Evolutionary conservation across 2,113 vertebrate species (phyloP).

Genomic region (Otolemur garnettii): DNA sequence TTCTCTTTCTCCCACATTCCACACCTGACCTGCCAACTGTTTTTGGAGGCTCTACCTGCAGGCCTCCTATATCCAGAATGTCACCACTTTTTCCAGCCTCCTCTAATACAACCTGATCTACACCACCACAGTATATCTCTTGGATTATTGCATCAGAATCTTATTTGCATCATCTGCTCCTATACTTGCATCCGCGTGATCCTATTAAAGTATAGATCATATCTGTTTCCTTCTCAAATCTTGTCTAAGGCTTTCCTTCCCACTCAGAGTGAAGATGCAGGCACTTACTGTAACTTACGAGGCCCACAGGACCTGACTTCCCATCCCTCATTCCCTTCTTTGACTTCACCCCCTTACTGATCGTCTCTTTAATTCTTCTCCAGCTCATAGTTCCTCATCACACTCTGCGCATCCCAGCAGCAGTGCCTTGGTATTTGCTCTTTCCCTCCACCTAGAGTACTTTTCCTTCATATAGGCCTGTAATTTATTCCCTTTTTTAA

Average conservation of each 20-base stretch:
- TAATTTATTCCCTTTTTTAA: not conserved
- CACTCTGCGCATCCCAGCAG: not conserved
- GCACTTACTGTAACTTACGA: not conserved
- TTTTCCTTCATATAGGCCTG: not conserved
- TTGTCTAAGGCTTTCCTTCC: not conserved
- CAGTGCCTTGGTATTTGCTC: not conserved
- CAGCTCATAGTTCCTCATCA: not conserved
- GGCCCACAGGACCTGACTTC: not conserved
- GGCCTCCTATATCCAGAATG: not conserved
- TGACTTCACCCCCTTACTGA: not conserved
- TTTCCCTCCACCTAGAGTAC: not conserved
- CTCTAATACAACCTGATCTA: not conserved
- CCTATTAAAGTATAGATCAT: not conserved
- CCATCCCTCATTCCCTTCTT: not conserved
- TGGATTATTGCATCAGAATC: not conserved
- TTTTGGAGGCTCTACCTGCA: not conserved
- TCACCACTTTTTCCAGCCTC: not conserved
- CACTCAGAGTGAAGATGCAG: not conserved
- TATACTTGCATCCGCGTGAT: not conserved
- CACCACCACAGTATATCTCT: not conserved
- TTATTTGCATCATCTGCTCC: not conserved
- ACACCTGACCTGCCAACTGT: not conserved
- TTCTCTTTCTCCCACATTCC: not conserved
- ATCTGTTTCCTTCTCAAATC: not conserved
- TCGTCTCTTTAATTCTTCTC: not conserved